These are phyloP conservation scores for Orthosia gracilis DNA, from an alignment of 2,888 invertebrate species.

Conservation along the genomic window DNA sequence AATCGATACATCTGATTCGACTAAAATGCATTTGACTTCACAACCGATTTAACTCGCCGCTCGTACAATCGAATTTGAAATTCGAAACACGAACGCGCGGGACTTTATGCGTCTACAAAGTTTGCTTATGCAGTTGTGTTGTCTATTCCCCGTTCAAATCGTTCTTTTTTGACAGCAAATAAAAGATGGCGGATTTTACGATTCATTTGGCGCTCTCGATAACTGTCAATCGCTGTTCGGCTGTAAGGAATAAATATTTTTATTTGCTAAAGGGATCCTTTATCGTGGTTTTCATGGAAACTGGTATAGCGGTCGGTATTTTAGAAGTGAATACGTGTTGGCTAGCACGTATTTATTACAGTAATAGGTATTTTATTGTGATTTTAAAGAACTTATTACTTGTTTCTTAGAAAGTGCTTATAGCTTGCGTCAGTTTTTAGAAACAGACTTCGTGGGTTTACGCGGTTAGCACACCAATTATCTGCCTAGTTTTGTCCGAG, in stretches of 20 bases:
- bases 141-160: slow-evolving; percentile 33
- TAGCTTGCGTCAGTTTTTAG: slow-evolving; percentile 12
- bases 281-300: slow-evolving; percentile 83
- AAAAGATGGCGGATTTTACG: slow-evolving; percentile 69
- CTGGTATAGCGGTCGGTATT: slow-evolving; percentile 67
- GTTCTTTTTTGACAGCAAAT: slow-evolving; percentile 54
- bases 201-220: slow-evolving; percentile 84
- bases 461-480: slow-evolving; percentile 1
- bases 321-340: slow-evolving; percentile 45
- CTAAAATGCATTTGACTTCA: slow-evolving; percentile 85
- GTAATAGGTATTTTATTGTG: slow-evolving; percentile 47
- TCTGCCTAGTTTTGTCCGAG: too few species aligned
- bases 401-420: slow-evolving; percentile 22
- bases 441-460: slow-evolving; percentile 17
- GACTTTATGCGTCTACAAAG: slow-evolving; percentile 80
- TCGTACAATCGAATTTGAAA: slow-evolving; percentile 82
- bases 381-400: slow-evolving; percentile 28
- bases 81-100: slow-evolving; percentile 85
- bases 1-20: slow-evolving; percentile 83
- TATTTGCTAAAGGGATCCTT: slow-evolving; percentile 82
- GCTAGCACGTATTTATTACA: slow-evolving; percentile 47
- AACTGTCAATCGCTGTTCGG: slow-evolving; percentile 84
- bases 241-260: slow-evolving; percentile 84
- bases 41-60: slow-evolving; percentile 88
- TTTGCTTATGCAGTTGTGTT: slow-evolving; percentile 65